phyloP scores from a whole-genome alignment of 2,888 invertebrate species.

The Fragum whitleyi region DNA sequence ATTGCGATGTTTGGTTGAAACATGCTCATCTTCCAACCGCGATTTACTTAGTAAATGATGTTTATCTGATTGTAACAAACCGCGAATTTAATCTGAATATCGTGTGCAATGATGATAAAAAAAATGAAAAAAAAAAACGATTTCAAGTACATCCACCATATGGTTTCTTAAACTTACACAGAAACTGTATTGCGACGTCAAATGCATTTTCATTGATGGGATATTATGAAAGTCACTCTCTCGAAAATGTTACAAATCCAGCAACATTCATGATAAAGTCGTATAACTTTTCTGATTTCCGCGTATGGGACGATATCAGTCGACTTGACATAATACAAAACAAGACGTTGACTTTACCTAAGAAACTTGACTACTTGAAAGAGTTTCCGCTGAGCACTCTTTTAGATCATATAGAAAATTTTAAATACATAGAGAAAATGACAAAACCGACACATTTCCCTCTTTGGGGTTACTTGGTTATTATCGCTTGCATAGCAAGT shows the following conservation, averaged over 20 bases:
- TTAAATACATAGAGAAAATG: no score
- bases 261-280: not conserved
- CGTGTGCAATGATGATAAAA: not conserved
- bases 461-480: slow-evolving; percentile 9
- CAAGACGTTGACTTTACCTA: not conserved
- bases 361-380: not conserved
- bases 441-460: slow-evolving; percentile 4
- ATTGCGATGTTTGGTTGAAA: slow-evolving; percentile 17
- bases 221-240: not conserved
- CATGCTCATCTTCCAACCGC: slow-evolving; percentile 3
- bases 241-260: not conserved
- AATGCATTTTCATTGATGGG: not conserved
- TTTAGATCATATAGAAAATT: no score
- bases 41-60: not conserved
- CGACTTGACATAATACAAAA: no score
- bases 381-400: slow-evolving; percentile 8
- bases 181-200: not conserved
- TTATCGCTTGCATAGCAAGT: not conserved
- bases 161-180: not conserved
- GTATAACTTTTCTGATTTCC: no score
- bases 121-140: not conserved
- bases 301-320: no score
- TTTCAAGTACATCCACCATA: not conserved
- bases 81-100: not conserved
- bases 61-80: not conserved